phyloP scores from a whole-genome alignment of 2,113 vertebrate species.

The Channa maculata region DNA sequence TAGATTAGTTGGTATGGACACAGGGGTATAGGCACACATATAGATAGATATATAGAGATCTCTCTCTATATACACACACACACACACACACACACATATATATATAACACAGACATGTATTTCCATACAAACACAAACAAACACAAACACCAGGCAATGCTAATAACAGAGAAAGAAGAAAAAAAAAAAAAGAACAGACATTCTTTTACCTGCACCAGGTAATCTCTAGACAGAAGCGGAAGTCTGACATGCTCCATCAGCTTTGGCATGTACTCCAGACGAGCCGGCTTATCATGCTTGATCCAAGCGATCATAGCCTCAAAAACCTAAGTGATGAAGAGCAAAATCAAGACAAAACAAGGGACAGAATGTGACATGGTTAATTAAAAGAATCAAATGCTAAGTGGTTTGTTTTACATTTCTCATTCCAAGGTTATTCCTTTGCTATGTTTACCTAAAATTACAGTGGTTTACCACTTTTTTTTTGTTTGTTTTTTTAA shows the following conservation, averaged over 20 bases:
- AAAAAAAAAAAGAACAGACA: no score
- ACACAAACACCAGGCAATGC: no score
- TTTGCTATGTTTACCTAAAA: neutral
- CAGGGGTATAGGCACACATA: no score
- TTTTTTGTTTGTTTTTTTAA: no score
- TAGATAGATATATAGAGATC: no score
- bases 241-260: slow-evolving; percentile 97
- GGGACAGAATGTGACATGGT: neutral
- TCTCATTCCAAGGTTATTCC: neutral
- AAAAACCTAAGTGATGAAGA: slow-evolving; percentile 87
- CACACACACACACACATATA: no score
- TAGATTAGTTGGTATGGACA: no score
- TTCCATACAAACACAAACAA: no score
- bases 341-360: neutral
- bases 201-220: slow-evolving; percentile 91
- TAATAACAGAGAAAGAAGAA: neutral
- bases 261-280: slow-evolving; percentile 93
- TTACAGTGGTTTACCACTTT: no score
- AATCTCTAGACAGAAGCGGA: slow-evolving; percentile 93
- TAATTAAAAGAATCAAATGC: neutral
- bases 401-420: neutral
- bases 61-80: no score
- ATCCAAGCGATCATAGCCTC: slow-evolving; percentile 97
- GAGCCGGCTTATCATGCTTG: slow-evolving; percentile 92
- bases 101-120: no score